Percentiles rank a stretch among this genome's conserved stretches.
Evolutionary conservation across 2,888 invertebrate species (phyloP).

Genomic region (Taenaris catops): DNA sequence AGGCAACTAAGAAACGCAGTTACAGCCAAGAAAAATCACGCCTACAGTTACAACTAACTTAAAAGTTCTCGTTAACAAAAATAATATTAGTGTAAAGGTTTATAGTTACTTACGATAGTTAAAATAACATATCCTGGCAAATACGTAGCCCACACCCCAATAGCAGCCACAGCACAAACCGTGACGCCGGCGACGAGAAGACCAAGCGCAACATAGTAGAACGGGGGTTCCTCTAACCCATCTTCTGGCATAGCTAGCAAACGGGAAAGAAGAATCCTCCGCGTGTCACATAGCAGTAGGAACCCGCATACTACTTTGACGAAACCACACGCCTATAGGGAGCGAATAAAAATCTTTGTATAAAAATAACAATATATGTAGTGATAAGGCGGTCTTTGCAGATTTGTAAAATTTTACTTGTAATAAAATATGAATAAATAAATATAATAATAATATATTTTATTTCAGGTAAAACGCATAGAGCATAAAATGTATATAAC

Average conservation of each 20-base stretch:
- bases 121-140: slow-evolving; percentile 85
- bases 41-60: too few relatives aligned
- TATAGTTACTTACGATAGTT: slow-evolving; percentile 25
- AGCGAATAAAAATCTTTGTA: too few relatives aligned
- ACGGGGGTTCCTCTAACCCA: slow-evolving; percentile 84
- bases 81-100: too few relatives aligned
- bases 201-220: slow-evolving; percentile 87
- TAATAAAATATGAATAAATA: too few relatives aligned
- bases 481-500: too few relatives aligned
- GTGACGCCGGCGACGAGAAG: slow-evolving; percentile 84
- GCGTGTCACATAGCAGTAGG: slow-evolving; percentile 85
- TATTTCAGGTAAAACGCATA: not conserved
- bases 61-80: too few relatives aligned
- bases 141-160: slow-evolving; percentile 91
- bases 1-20: too few relatives aligned
- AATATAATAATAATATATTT: not conserved
- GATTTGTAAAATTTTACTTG: too few relatives aligned
- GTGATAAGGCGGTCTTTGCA: too few relatives aligned
- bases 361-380: not conserved
- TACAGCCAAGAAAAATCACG: too few relatives aligned
- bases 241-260: slow-evolving; percentile 82
- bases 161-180: slow-evolving; percentile 83
- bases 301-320: slow-evolving; percentile 86
- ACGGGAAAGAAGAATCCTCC: slow-evolving; percentile 85
- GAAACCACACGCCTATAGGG: slow-evolving; percentile 83